Evolutionary conservation across 2,113 vertebrate genomes (phyloP).

Genomic region (Falco punctatus): DNA sequence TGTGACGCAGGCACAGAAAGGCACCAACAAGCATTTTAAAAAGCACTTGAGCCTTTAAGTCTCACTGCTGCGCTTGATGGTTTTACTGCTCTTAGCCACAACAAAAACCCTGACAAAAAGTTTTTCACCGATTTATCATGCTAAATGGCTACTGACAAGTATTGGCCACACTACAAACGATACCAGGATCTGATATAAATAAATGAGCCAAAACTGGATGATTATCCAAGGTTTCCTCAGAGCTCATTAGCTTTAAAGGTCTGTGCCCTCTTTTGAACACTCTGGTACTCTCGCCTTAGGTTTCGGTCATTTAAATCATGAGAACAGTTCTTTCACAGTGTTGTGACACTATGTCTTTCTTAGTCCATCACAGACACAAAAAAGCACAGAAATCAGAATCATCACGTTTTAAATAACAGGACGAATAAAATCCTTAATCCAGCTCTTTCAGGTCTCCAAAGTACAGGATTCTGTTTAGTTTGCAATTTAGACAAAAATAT

Average conservation of each 20-base stretch:
- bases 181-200: background rate
- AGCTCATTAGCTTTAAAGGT: background rate
- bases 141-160: background rate
- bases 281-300: background rate
- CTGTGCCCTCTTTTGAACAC: background rate
- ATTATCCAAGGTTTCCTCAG: background rate
- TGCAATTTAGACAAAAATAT: background rate
- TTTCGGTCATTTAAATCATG: background rate
- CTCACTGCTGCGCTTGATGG: background rate
- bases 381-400: background rate
- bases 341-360: background rate
- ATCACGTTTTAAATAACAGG: background rate
- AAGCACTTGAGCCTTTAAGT: background rate
- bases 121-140: background rate
- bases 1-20: background rate
- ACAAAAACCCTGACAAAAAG: background rate
- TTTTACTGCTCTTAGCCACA: background rate
- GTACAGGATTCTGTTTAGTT: background rate
- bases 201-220: background rate
- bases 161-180: background rate
- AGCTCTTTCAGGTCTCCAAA: background rate
- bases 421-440: background rate
- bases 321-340: background rate
- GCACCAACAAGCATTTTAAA: background rate
- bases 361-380: background rate